Percentiles rank a stretch among this genome's conserved stretches.
These are phyloP conservation scores for Aegypius monachus DNA, from an alignment of 2,113 vertebrate genomes.

Conservation along the genomic window DNA sequence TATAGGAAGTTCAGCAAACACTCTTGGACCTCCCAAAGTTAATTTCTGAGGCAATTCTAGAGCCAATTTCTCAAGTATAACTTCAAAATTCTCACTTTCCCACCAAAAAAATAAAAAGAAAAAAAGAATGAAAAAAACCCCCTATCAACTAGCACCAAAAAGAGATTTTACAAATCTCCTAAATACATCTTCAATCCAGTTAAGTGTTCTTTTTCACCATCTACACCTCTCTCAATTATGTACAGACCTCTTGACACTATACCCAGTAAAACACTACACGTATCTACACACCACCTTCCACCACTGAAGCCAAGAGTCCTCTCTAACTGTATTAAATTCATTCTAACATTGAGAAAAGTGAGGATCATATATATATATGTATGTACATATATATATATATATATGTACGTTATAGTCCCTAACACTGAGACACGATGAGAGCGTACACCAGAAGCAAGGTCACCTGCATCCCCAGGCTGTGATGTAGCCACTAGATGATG, in stretches of 20 bases:
- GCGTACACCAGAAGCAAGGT: neutral
- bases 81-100: neutral
- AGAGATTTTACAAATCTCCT: neutral
- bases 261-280: neutral
- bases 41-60: neutral
- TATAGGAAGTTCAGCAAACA: neutral
- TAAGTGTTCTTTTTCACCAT: neutral
- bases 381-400: accelerated
- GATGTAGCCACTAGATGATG: neutral
- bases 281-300: neutral
- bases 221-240: neutral
- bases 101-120: accelerated
- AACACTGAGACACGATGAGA: accelerated
- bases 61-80: neutral
- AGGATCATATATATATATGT: neutral
- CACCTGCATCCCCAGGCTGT: neutral
- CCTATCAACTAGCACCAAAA: constrained; percentile 19
- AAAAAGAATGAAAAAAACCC: accelerated
- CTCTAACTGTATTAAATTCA: accelerated
- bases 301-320: neutral
- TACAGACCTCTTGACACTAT: neutral
- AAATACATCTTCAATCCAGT: neutral
- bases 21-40: neutral
- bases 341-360: neutral
- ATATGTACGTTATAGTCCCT: accelerated